Evolutionary conservation across 2,797 vertebrate genomes (phyloP), one percentile per base, ranked within the genome.

Genomic region (Emys orbicularis): DNA sequence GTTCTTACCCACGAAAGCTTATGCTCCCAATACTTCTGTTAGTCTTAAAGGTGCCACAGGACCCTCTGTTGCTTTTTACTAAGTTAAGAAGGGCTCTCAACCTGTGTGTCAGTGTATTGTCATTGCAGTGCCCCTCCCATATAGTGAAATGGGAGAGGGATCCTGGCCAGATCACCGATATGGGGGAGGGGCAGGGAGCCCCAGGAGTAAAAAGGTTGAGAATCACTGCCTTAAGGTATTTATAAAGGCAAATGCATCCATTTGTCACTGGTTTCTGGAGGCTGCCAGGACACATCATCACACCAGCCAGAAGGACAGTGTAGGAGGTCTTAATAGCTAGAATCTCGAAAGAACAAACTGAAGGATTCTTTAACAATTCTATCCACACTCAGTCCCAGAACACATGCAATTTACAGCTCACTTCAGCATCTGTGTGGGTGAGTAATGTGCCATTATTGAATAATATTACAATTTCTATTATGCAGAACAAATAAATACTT

Each of bases 281-380:
- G 41, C 12, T 44, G 5, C 29, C 2, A 37, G n/a, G 79, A 72
- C 61, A 52, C 8, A 12, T 0, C 6, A 15, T 0, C 2, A 0
- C 37, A 61, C 27, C 49, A 50, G 21, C 50, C 9, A 16, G 61
- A 54, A 81, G 57, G 57, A 31, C 56, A n/a, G 41, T 0, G 1
- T 2, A 27, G 79, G 85, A 82, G 79, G 27, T 21, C 65, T 12
- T 65, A 31, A 19, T 37, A 11, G 29, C 3, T 41, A 23, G 25
- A 77, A 56, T 41, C 49, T 50, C 29, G 4, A 31, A 27, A n/a
- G 53, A 85, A 81, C 8, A 54, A 54, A 18, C 41, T 2, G 41
- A 61, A 50, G 16, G 34, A 53, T 50, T 29, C 79, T 65, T 23
- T 50, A 77, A 27, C 5, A 5, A 59, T 4, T 65, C 54, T 3